Conservation (phyloP, 2,797 vertebrate species). For the Pseudochaenichthys georgianus region DNA sequence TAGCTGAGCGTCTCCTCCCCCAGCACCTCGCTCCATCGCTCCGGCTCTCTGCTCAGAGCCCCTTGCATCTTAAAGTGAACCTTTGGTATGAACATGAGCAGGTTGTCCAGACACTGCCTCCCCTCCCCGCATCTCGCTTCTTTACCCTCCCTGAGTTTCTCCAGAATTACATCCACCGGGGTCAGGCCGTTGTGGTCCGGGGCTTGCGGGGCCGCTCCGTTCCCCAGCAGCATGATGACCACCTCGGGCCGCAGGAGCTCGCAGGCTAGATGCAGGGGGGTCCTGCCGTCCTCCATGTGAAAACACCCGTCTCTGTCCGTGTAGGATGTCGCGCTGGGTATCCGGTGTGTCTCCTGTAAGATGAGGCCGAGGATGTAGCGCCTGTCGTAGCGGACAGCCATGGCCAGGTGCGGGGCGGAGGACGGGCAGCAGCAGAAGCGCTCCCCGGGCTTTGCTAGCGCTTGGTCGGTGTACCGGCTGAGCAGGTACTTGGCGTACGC, state of each 20-base stretch:
- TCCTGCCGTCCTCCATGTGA: constrained; percentile 86
- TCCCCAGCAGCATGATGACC: constrained; percentile 86
- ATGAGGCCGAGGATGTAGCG: constrained; percentile 88
- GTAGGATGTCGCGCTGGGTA: constrained; percentile 79
- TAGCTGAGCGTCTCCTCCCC: constrained; percentile 87
- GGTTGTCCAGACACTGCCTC: constrained; percentile 87
- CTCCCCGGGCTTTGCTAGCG: constrained; percentile 88
- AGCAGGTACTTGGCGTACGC: constrained; percentile 89
- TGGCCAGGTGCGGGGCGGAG: constrained; percentile 87
- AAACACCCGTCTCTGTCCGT: constrained; percentile 83
- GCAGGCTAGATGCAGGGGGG: constrained; percentile 89
- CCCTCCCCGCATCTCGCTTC: constrained; percentile 74
- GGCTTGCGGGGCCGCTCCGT: constrained; percentile 86
- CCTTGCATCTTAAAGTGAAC: constrained; percentile 86
- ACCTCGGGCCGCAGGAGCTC: constrained; percentile 89
- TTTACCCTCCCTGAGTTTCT: constrained; percentile 86
- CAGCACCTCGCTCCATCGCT: constrained; percentile 84
- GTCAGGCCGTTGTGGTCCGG: constrained; percentile 87
- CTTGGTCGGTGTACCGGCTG: constrained; percentile 85
- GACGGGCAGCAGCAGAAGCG: constrained; percentile 88
- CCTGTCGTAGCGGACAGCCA: constrained; percentile 90
- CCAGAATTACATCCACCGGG: constrained; percentile 87
- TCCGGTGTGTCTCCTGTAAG: constrained; percentile 85
- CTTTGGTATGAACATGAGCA: constrained; percentile 89
- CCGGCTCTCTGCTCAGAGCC: constrained; percentile 79